A percentile compares a stretch with the other conserved stretches of the same genome.
Evolutionary conservation across 2,113 vertebrate species (phyloP).

Genomic region (Caranx ignobilis): DNA sequence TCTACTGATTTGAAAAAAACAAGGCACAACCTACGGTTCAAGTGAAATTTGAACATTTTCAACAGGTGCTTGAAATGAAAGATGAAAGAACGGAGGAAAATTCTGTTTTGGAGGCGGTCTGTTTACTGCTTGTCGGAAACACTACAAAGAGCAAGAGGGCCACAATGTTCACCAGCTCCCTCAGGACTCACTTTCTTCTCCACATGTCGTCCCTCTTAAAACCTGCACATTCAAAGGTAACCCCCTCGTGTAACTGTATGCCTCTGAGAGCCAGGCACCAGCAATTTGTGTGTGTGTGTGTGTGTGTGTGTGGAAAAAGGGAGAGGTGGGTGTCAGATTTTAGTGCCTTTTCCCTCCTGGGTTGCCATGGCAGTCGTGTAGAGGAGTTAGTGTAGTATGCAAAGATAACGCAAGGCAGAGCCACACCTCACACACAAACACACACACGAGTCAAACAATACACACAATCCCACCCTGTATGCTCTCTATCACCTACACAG

Average conservation of each 20-base stretch:
- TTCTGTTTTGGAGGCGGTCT: conserved; percentile 60
- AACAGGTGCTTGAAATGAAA: conserved; percentile 59
- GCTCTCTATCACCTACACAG: conserved; percentile 47
- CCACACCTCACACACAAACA: conserved; percentile 58
- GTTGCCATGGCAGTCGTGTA: conserved; percentile 73
- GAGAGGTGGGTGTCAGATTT: conserved; percentile 72
- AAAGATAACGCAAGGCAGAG: conserved; percentile 71
- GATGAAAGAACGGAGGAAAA: conserved; percentile 53
- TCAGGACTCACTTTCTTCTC: conserved; percentile 71
- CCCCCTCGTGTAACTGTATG: conserved; percentile 74
- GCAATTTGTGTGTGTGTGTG: conserved; percentile 59
- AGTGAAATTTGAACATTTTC: conserved; percentile 61
- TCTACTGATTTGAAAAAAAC: neutral
- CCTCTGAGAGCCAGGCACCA: conserved; percentile 74
- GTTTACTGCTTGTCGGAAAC: conserved; percentile 67
- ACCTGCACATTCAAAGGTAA: conserved; percentile 61
- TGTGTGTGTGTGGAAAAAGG: conserved; percentile 35
- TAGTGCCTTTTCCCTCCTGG: conserved; percentile 53
- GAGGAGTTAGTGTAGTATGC: conserved; percentile 72
- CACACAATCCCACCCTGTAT: conserved; percentile 52
- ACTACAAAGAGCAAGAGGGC: conserved; percentile 50
- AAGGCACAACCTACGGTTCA: conserved; percentile 21
- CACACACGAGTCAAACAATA: conserved; percentile 34
- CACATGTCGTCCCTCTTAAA: conserved; percentile 72
- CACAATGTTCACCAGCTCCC: conserved; percentile 49